phyloP scores from a whole-genome alignment of 1,140 invertebrate genomes.

The Conus betulinus region DNA sequence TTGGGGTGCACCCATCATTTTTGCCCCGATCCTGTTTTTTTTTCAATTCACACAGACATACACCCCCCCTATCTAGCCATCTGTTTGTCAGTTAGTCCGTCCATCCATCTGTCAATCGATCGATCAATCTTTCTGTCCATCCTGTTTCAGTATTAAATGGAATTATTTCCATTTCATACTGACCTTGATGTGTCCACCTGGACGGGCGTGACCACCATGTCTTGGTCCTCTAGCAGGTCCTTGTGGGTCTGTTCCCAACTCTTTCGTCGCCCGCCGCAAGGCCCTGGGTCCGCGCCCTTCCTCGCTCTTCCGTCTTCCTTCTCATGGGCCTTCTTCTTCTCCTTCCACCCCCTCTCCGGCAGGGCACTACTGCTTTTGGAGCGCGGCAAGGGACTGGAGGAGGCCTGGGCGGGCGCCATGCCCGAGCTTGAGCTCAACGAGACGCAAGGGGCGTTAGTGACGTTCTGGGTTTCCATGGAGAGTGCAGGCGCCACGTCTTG shows the following conservation, averaged over 20 bases:
- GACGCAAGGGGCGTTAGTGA: too few species aligned
- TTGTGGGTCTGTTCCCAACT: constrained; percentile 5
- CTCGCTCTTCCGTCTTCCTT: not conserved
- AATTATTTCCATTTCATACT: not conserved
- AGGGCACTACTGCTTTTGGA: constrained; percentile 12
- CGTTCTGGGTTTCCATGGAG: too few species aligned
- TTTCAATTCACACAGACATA: too few species aligned
- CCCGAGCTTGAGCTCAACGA: too few species aligned
- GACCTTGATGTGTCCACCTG: not conserved
- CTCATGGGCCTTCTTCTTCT: not conserved
- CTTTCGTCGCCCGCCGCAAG: not conserved
- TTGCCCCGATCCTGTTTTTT: too few species aligned
- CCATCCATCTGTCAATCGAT: too few species aligned
- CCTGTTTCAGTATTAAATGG: not conserved
- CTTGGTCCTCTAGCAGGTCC: not conserved
- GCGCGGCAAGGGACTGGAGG: not conserved
- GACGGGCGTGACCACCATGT: not conserved
- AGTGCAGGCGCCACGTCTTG: too few species aligned
- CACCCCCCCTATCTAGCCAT: too few species aligned
- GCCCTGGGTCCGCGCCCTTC: not conserved
- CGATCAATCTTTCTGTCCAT: too few species aligned
- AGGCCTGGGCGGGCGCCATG: too few species aligned
- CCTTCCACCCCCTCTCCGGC: not conserved
- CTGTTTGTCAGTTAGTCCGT: too few species aligned
- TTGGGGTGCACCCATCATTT: too few species aligned